These are phyloP conservation scores for Grapholita molesta DNA, from an alignment of 1,140 invertebrate genomes.

Conservation along the genomic window DNA sequence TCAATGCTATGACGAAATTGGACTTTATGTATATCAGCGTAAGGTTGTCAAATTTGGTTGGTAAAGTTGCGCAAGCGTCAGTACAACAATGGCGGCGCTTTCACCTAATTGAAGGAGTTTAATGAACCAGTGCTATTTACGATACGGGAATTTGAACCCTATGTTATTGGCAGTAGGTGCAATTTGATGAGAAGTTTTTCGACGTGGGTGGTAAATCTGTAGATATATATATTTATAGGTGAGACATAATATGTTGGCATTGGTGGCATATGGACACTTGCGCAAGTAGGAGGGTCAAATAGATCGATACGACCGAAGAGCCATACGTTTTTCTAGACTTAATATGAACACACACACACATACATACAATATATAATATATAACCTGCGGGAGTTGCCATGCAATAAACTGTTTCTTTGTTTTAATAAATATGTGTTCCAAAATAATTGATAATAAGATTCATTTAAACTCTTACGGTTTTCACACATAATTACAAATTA, in stretches of 20 bases:
- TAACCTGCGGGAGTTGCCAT: no score
- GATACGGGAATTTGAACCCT: background rate
- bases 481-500: no score
- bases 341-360: no score
- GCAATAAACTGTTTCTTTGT: no score
- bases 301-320: no score
- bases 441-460: no score
- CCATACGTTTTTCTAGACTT: no score
- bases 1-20: background rate
- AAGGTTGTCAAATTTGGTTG: background rate
- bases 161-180: background rate
- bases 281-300: no score
- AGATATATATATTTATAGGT: background rate
- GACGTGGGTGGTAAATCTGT: background rate
- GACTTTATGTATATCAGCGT: background rate
- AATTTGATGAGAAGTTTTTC: background rate
- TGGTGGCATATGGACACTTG: background rate
- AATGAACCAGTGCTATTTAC: background rate
- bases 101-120: constrained; percentile 14
- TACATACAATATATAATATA: no score
- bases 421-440: no score
- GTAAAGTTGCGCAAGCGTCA: background rate
- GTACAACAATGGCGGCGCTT: constrained; percentile 18
- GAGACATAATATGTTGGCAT: background rate
- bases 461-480: no score